Conservation (phyloP, 1,140 invertebrate genomes). For the Dendrolimus punctatus region DNA sequence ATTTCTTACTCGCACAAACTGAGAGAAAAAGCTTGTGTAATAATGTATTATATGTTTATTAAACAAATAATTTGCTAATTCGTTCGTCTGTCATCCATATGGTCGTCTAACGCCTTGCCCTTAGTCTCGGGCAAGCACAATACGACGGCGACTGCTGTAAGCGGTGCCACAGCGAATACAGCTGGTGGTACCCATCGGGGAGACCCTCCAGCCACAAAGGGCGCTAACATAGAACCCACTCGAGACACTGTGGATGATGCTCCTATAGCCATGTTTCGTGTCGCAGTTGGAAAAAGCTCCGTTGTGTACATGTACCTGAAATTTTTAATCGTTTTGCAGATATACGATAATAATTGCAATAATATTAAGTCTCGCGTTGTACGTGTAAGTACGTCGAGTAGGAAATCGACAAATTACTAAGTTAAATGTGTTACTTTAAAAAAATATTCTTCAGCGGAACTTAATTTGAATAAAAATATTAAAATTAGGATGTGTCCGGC, state of each 20-base stretch:
- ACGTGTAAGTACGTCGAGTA: no score
- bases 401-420: no score
- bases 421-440: no score
- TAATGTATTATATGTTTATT: not conserved
- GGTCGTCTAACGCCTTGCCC: slow-evolving; percentile 22
- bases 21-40: no score
- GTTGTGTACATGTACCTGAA: slow-evolving; percentile 66
- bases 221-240: slow-evolving; percentile 64
- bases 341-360: no score
- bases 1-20: no score
- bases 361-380: no score
- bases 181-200: slow-evolving; percentile 73
- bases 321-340: not conserved
- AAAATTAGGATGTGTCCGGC: no score
- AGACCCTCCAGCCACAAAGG: slow-evolving; percentile 44
- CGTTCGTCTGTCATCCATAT: slow-evolving; percentile 10
- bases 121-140: slow-evolving; percentile 74
- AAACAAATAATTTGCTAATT: not conserved
- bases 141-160: slow-evolving; percentile 72
- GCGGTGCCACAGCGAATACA: slow-evolving; percentile 74
- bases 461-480: no score
- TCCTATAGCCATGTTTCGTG: slow-evolving; percentile 67
- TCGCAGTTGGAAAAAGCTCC: slow-evolving; percentile 70
- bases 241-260: slow-evolving; percentile 61
- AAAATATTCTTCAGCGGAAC: no score